phyloP scores from a whole-genome alignment of 2,888 invertebrate species.

The Patella pellucida region DNA sequence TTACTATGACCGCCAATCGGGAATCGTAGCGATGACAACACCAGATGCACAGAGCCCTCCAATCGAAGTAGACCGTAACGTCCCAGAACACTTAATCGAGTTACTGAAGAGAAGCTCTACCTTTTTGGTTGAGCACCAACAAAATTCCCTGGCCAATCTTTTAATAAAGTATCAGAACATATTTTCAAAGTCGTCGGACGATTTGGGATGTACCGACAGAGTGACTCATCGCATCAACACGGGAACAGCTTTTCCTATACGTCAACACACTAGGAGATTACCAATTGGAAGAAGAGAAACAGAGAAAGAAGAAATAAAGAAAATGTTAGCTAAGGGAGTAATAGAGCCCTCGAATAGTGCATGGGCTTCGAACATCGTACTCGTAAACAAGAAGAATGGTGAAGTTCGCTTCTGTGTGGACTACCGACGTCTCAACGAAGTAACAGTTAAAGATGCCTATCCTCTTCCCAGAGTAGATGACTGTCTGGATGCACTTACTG shows the following conservation, averaged over 20 bases:
- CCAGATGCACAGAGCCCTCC: background rate
- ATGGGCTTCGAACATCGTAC: too few relatives aligned
- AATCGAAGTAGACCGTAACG: background rate
- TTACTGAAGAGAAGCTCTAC: background rate
- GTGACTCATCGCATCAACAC: conserved; percentile 24
- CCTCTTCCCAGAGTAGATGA: too few relatives aligned
- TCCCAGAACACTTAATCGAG: conserved; percentile 13
- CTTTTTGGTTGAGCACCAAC: background rate
- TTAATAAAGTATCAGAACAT: conserved; percentile 21
- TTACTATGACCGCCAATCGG: background rate
- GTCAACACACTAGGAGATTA: conserved; percentile 23
- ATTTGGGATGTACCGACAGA: conserved; percentile 24
- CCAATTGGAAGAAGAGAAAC: conserved; percentile 21
- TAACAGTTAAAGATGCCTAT: too few relatives aligned
- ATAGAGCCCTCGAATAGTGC: too few relatives aligned
- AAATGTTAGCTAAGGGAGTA: too few relatives aligned
- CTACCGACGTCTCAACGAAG: too few relatives aligned
- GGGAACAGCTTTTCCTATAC: conserved; percentile 23
- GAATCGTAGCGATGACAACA: background rate
- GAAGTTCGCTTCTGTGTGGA: too few relatives aligned
- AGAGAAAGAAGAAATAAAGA: too few relatives aligned
- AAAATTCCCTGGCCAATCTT: conserved; percentile 11
- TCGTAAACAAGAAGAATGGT: too few relatives aligned
- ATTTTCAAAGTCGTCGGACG: conserved; percentile 28
- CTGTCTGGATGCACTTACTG: too few relatives aligned